These are phyloP conservation scores for Phocoena sinus DNA, from an alignment of 2,113 vertebrate species.

Conservation along the genomic window DNA sequence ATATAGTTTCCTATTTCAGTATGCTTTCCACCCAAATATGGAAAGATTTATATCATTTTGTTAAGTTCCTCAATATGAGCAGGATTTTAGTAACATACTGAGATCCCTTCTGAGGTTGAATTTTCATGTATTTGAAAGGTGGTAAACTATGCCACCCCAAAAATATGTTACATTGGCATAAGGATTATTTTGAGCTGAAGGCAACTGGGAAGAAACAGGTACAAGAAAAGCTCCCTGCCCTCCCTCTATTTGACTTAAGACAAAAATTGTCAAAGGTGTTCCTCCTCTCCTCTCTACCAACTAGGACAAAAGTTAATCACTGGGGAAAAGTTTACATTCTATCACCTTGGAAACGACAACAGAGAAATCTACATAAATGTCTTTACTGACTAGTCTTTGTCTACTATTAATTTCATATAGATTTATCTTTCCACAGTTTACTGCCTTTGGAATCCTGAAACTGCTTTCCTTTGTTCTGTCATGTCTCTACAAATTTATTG, in stretches of 20 bases:
- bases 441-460: neutral
- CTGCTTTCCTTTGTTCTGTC: neutral
- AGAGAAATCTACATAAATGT: neutral
- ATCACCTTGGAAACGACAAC: neutral
- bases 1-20: neutral
- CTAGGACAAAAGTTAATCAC: neutral
- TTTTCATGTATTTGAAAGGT: neutral
- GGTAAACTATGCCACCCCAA: neutral
- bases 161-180: neutral
- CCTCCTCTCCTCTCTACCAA: neutral
- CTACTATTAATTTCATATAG: neutral
- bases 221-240: neutral
- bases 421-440: neutral
- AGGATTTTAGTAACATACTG: neutral
- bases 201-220: neutral
- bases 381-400: neutral
- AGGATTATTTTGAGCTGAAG: neutral
- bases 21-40: neutral
- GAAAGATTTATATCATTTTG: neutral
- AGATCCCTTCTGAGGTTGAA: neutral
- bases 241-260: neutral
- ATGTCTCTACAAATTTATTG: neutral
- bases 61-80: neutral
- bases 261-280: neutral
- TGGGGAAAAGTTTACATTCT: neutral